These are phyloP conservation scores for Incurvaria masculella DNA, from an alignment of 2,888 invertebrate species.

Conservation along the genomic window DNA sequence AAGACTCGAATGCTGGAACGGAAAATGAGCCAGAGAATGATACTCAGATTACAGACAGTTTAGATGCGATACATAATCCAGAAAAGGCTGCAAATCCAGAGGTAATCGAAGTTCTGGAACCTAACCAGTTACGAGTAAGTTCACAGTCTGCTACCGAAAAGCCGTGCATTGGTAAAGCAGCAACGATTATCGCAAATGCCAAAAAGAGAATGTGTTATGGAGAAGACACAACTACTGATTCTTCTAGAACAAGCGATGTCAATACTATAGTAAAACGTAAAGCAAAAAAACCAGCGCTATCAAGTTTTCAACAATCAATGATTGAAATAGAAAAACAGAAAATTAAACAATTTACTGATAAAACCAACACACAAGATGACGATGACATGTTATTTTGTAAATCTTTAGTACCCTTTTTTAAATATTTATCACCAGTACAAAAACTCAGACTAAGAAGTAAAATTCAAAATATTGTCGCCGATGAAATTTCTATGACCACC, in stretches of 20 bases:
- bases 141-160: too few relatives aligned
- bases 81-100: conserved; percentile 9
- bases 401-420: conserved; percentile 1
- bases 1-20: conserved; percentile 7
- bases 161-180: too few relatives aligned
- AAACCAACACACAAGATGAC: conserved; percentile 2
- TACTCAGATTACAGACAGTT: conserved; percentile 10
- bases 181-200: too few relatives aligned
- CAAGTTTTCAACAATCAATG: too few relatives aligned
- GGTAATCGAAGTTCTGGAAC: conserved; percentile 6
- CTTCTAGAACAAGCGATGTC: conserved; percentile 1
- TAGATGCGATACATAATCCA: conserved; percentile 9
- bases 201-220: too few relatives aligned
- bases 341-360: neutral
- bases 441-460: conserved; percentile 11
- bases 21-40: conserved; percentile 10
- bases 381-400: conserved; percentile 1
- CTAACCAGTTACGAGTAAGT: too few relatives aligned
- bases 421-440: conserved; percentile 10
- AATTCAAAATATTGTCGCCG: conserved; percentile 10
- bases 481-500: conserved; percentile 10
- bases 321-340: neutral
- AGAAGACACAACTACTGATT: too few relatives aligned
- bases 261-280: neutral
- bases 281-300: conserved; percentile 1